Evolutionary conservation across 2,797 vertebrate species (phyloP), one percentile per base, ranked within the genome.

Genomic region (Hypotaenidia okinawae): DNA sequence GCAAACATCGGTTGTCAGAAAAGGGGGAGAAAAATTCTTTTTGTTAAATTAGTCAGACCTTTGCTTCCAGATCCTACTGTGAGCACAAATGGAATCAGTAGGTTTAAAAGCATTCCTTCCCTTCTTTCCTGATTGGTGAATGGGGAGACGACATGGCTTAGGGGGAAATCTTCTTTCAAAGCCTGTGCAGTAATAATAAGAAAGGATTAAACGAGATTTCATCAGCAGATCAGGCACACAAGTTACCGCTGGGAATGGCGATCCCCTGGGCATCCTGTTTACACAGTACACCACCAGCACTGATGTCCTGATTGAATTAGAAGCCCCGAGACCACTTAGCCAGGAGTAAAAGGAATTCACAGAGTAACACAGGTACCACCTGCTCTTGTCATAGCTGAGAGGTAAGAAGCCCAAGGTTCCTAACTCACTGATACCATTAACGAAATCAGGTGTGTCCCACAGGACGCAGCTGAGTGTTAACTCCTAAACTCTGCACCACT

Each of bases 41-140:
- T 95, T 96, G 96, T 98, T 97, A 97, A 97, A 96, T 97, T 97
- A 98, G 91, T 96, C 98, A 98, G 97, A 99, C 99, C 99, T 99
- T 99, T 99, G 98, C 99, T 99, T 96, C 99, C 99, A 94, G 99
- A 99, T 96, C 99, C 99, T 96, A 99, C 99, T 89, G 99, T 99
- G 96, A 99, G 98, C 88, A 99, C 99, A 97, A 99, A 99, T 87
- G 99, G 99, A 97, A 99, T 99, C 84, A 99, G 98, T 84, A 99
- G 98, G 96, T 99, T 99, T 96, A 99, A 99, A 97, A 99, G 98
- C 99, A 99, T 99, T 96, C 99, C 99, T 97, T 99, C 99, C 95
- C 99, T 98, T 97, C 99, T 98, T 97, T 99, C 99, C 98, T 99
- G 99, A 98, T 99, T 99, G 98, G 99, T 99, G 98, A 99, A 99